Evolutionary conservation across 2,797 vertebrate genomes (phyloP).

Genomic region (Chaetophractus vellerosus): DNA sequence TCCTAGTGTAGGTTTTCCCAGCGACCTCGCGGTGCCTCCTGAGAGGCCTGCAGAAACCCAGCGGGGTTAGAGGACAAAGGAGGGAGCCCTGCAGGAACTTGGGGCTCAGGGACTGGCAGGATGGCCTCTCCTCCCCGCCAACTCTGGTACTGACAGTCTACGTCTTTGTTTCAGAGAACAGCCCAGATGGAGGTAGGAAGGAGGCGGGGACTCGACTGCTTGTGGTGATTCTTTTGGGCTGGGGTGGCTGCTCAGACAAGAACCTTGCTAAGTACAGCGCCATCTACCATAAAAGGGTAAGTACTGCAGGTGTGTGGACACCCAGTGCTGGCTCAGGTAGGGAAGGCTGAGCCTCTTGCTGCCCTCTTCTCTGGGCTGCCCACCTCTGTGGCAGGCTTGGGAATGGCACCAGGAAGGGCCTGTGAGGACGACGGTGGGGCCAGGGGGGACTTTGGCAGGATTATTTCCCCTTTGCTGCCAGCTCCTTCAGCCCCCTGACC

Average conservation of each 20-base stretch:
- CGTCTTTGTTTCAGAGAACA: slow-evolving; percentile 86
- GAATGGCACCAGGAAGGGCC: neutral
- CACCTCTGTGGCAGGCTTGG: neutral
- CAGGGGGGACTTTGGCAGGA: neutral
- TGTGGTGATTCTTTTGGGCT: slow-evolving; percentile 97
- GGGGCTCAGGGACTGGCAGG: neutral
- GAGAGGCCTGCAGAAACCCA: neutral
- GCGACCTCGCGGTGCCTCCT: neutral
- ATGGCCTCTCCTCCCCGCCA: neutral
- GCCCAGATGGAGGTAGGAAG: slow-evolving; percentile 10
- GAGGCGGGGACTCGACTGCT: slow-evolving; percentile 91
- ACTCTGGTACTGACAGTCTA: neutral
- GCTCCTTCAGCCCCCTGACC: neutral
- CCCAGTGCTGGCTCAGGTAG: neutral
- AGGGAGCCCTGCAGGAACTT: neutral
- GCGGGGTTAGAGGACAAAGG: neutral
- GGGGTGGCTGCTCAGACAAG: slow-evolving; percentile 97
- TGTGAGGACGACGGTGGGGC: neutral
- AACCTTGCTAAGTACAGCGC: slow-evolving; percentile 97
- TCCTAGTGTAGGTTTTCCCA: neutral
- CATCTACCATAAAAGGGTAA: slow-evolving; percentile 96
- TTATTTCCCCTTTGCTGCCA: neutral
- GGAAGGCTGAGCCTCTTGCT: neutral
- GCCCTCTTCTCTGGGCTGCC: neutral
- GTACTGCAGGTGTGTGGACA: slow-evolving; percentile 23